These are phyloP conservation scores for Didymodactylos carnosus DNA, from an alignment of 2,888 invertebrate genomes.

Conservation along the genomic window DNA sequence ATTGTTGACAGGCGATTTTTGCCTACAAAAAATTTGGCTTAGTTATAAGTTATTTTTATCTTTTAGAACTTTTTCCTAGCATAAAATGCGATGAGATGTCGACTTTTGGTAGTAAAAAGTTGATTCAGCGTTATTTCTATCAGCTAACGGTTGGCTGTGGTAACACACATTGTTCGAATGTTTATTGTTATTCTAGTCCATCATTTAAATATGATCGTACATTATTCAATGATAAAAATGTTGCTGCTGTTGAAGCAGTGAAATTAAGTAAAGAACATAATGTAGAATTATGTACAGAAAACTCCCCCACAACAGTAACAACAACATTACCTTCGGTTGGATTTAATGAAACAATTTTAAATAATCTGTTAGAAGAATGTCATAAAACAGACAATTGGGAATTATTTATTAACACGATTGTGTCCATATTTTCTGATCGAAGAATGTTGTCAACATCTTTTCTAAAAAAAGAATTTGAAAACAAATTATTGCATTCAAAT, in stretches of 20 bases:
- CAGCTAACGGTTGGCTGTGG: not conserved
- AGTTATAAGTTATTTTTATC: too few species aligned
- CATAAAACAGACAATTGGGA: not conserved
- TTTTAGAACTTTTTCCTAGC: too few species aligned
- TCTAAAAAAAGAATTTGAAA: not conserved
- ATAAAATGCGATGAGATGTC: too few species aligned
- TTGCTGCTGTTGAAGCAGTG: not conserved
- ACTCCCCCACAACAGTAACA: too few species aligned
- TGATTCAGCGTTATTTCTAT: not conserved
- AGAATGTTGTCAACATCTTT: not conserved
- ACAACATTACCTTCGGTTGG: too few species aligned
- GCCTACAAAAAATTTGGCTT: too few species aligned
- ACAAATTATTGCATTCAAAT: not conserved
- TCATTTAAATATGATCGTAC: not conserved
- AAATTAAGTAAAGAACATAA: not conserved
- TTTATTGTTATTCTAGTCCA: not conserved
- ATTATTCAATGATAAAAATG: not conserved
- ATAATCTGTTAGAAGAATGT: too few species aligned
- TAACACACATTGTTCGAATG: not conserved
- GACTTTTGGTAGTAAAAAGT: too few species aligned
- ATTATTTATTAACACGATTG: not conserved
- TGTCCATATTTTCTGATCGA: not conserved
- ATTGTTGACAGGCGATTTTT: too few species aligned
- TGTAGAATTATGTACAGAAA: not conserved
- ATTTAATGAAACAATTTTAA: too few species aligned